phyloP scores from a whole-genome alignment of 2,888 invertebrate species.

The Caenorhabditis japonica region DNA sequence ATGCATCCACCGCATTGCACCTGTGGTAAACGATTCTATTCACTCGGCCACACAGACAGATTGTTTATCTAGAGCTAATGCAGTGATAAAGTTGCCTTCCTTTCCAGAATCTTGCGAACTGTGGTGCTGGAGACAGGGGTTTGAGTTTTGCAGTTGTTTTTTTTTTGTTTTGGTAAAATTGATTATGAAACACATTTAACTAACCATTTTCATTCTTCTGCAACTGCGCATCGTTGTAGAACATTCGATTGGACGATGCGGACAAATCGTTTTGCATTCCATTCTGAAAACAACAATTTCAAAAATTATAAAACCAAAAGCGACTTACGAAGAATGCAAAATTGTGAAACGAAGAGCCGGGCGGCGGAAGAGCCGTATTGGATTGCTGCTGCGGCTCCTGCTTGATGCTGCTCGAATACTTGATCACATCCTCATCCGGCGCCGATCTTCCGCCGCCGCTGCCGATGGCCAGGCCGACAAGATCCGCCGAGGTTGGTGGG shows the following conservation, averaged over 20 bases:
- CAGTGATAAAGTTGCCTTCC: too few species aligned
- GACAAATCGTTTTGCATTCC: slow-evolving; percentile 56
- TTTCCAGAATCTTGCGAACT: too few species aligned
- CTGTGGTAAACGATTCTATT: too few species aligned
- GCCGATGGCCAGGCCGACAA: slow-evolving; percentile 28
- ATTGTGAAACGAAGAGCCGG: slow-evolving; percentile 38
- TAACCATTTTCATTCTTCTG: slow-evolving; percentile 49
- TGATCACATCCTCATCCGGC: slow-evolving; percentile 46
- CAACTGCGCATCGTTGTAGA: slow-evolving; percentile 52
- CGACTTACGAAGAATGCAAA: slow-evolving; percentile 50
- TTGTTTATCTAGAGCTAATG: too few species aligned
- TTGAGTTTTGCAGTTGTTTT: too few species aligned
- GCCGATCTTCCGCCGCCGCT: slow-evolving; percentile 26
- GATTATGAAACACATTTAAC: background rate
- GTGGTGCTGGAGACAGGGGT: too few species aligned
- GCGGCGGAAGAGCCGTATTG: slow-evolving; percentile 33
- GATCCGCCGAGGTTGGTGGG: slow-evolving; percentile 38
- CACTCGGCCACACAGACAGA: too few species aligned
- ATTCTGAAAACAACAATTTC: slow-evolving; percentile 47
- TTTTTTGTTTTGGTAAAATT: too few species aligned
- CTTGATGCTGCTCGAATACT: slow-evolving; percentile 44
- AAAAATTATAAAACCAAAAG: background rate
- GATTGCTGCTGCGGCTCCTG: slow-evolving; percentile 37
- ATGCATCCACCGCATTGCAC: too few species aligned
- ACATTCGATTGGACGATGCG: slow-evolving; percentile 52